Evolutionary conservation across 2,797 vertebrate genomes (phyloP), one percentile per base, ranked within the genome.

Genomic region (Semaprochilodus insignis): DNA sequence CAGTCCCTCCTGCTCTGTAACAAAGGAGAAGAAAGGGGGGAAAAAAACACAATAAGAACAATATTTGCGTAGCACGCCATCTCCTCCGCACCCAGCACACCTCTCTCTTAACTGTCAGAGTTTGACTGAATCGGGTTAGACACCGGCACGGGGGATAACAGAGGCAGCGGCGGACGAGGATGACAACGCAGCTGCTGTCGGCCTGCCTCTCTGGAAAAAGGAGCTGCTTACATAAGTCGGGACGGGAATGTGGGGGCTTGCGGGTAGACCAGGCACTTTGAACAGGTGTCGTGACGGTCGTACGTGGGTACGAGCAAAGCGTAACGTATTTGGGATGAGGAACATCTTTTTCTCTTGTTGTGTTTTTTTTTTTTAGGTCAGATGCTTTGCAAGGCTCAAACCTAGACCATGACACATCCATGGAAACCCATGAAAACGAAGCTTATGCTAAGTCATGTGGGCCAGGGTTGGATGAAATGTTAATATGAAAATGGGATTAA

Each of bases 111-210:
- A 88, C 90, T 93, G 91, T 94, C 94, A 94, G 86, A 87, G 89
- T 88, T 93, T 95, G 94, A 95, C 94, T 95, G 94, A 95, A 95
- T 95, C 92, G 83, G 95, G 95, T 95, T 95, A 94, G 90, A 88
- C 88, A 92, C 87, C 83, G 89, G 89, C 84, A 90, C 90, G 21
- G 87, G 87, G 84, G 85, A 88, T 90, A 91, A 87, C 86, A 83
- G 90, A 85, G 88, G 87, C 73, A 77, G 52, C 77, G 69, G 44
- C 90, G 90, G 93, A 92, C 90, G 88, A 89, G 90, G 91, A 93
- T 93, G 92, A 93, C 93, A 93, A 89, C 85, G 85, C 89, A 85
- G 84, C 83, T 85, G 67, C 66, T 67, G 65, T 84, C 77, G 82
- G 74, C 85, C 85, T 89, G 89, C 90, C 87, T 82, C 89, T 90